Evolutionary conservation across 2,113 vertebrate genomes (phyloP).

Genomic region (Lophochroa leadbeateri): DNA sequence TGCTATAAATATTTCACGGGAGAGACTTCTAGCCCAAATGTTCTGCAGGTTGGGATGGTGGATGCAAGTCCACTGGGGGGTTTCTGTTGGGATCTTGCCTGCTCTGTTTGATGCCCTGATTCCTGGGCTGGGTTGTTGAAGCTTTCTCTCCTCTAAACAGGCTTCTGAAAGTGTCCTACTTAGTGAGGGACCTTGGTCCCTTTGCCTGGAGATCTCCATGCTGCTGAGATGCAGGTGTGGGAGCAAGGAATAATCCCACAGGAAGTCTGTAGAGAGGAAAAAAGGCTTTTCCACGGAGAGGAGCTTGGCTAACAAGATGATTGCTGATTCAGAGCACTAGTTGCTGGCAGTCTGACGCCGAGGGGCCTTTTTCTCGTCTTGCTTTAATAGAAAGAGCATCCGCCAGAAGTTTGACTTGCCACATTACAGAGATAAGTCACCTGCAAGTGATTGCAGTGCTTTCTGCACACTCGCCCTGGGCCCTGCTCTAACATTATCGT

Average conservation of each 20-base stretch:
- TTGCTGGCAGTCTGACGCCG: not conserved
- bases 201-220: not conserved
- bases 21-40: not conserved
- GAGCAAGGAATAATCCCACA: not conserved
- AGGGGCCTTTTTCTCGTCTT: not conserved
- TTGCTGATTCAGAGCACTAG: not conserved
- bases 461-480: not conserved
- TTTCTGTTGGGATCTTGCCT: not conserved
- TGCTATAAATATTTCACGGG: not conserved
- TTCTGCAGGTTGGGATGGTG: not conserved
- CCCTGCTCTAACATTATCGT: not conserved
- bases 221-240: not conserved
- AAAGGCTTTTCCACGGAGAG: not conserved
- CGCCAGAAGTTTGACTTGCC: rapidly evolving
- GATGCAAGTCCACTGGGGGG: not conserved
- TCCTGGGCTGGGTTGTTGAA: not conserved
- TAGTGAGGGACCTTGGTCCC: not conserved
- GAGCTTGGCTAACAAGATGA: not conserved
- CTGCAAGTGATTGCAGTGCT: not conserved
- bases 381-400: not conserved
- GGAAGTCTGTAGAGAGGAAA: not conserved
- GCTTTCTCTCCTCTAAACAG: not conserved
- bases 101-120: not conserved
- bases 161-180: not conserved
- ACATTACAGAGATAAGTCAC: not conserved